Conservation (phyloP, 2,797 vertebrate species). For the Protosalanx chinensis region DNA sequence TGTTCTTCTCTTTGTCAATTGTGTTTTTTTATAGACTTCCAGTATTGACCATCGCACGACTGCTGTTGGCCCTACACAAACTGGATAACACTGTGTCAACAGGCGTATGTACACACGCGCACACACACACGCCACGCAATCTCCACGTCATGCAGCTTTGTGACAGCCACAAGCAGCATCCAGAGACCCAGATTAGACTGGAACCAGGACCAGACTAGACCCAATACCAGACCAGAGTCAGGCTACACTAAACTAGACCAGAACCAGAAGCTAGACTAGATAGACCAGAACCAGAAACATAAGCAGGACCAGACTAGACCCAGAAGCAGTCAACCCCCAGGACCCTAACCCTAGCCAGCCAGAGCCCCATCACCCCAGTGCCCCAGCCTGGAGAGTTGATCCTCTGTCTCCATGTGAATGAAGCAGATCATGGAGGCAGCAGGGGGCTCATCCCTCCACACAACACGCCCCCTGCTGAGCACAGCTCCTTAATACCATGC, state of each 20-base stretch:
- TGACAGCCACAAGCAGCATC: conserved; percentile 1
- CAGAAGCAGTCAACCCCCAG: too few relatives aligned
- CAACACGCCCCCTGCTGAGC: conserved; percentile 72
- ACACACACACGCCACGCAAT: conserved; percentile 47
- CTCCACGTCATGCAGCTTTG: conserved; percentile 21
- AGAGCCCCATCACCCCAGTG: not conserved
- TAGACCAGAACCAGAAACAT: too few relatives aligned
- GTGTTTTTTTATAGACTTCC: conserved; percentile 78
- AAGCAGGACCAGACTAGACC: too few relatives aligned
- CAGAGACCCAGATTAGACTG: too few relatives aligned
- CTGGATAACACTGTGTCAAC: conserved; percentile 82
- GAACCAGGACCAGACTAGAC: too few relatives aligned
- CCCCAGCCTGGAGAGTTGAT: not conserved
- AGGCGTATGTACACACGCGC: conserved; percentile 73
- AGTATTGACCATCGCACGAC: conserved; percentile 76
- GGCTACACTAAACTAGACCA: too few relatives aligned
- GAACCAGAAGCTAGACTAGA: too few relatives aligned
- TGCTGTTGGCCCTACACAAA: conserved; percentile 74
- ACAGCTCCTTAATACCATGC: conserved; percentile 74
- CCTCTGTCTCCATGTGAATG: conserved; percentile 62
- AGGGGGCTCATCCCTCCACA: conserved; percentile 64
- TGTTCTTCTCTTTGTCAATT: conserved; percentile 78
- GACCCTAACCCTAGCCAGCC: not conserved
- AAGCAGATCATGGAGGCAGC: conserved; percentile 74
- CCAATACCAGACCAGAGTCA: too few relatives aligned